Evolutionary conservation across 2,113 vertebrate genomes (phyloP), one percentile per base, ranked within the genome.

Genomic region (Takifugu flavidus): DNA sequence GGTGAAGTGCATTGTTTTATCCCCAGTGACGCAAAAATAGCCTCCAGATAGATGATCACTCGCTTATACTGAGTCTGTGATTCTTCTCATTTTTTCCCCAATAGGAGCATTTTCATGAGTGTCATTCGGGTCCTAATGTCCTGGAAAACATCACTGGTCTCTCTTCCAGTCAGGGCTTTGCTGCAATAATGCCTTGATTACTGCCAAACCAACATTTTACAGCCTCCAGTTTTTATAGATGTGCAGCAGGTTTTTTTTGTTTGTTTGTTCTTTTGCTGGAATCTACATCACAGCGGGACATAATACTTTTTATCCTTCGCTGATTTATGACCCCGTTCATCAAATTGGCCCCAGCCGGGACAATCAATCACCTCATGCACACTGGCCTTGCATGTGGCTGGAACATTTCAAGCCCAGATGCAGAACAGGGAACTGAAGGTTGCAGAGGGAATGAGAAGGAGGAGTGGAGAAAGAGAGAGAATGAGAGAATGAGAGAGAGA

Each of bases 321-420:
- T 80, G 82, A 86, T 87, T 82, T 74, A 83, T 67, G 52, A 65
- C 59, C 31, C 28, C 62, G 11, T 59, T 53, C 69, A 79, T 67
- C 78, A 65, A 72, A 52, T 39, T 6, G 59, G 27, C 20, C 61
- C 13, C 25, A 27, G 57, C 72, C 65, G 52, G 39, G 26, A 39
- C 44, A 59, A 83, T 88, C 77, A 83, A 79, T 80, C 78, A 81
- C 31, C 0, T 39, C 49, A 6, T 44, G 13, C 59, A 55, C 55
- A 47, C 45, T 14, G 29, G 29, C 29, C 64, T 20, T 13, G 56
- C 25, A 25, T 47, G 25, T 46, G 11, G 20, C 31, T 61, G 42
- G 60, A 75, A 79, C 43, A 20, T 25, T 29, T 31, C 31, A 25
- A 10, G 25, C 11, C 15, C 56, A 31, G 55, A 67, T 67, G n/a